Base-by-base conservation (phyloP, 1,140 invertebrate genomes). In the Caenorhabditis latens region DNA sequence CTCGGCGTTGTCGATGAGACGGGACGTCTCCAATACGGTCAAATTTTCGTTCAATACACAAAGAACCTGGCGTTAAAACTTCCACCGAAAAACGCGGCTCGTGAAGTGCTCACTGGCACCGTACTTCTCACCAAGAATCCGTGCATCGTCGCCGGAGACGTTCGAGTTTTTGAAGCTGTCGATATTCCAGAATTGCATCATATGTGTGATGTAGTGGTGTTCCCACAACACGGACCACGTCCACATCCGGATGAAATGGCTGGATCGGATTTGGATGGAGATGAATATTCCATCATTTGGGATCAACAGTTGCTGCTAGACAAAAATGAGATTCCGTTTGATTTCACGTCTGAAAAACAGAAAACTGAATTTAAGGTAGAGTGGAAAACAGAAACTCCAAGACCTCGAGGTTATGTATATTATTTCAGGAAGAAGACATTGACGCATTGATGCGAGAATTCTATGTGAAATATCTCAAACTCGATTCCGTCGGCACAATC, bases 201-300 rank as follows among this genome's bases (percentile, higher is more conserved):
- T 71, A 87, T 93, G 46, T 87, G 85, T 50, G 93, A 93, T 84
- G 93, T 92, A 46, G 90, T 93, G 79, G 92, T 93, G 2, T 93
- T 93, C 88, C 93, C 92, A 42, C 57, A 87, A 14, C 87, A 90
- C 61, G 92, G 92, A 13, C 46, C 87, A 58, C 83, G 92, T 67
- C 92, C 92, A 13, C 92, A 93, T 88, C 89, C 91, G 16, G 90
- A 93, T 89, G 90, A 93, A 88, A 92, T 93, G 91, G 91, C 91
- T 63, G 91, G 88, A 61, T 90, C 89, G 65, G 92, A 92, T 89
- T 84, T 92, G 32, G 92, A 92, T 87, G 92, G 92, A 21, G 92
- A 92, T 87, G 91, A 92, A 67, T 92, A 92, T 87, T 89, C 90
- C 58, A 89, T 92, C 19, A 90, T 91, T 42, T 92, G 92, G 92